Conservation (phyloP, 2,888 invertebrate genomes). For the Ichneumoninae sp. region DNA sequence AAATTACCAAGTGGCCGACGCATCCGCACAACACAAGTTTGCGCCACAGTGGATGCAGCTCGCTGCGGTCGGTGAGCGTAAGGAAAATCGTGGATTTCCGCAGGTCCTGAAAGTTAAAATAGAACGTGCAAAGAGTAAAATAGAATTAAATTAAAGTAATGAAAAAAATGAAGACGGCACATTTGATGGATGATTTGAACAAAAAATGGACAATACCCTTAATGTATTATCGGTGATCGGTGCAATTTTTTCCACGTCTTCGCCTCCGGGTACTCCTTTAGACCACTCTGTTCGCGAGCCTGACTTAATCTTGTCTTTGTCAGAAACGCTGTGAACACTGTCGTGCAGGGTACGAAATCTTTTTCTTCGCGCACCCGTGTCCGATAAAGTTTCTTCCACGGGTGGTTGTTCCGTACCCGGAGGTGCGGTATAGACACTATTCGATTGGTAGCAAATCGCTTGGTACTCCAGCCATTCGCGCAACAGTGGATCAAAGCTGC, state of each 20-base stretch:
- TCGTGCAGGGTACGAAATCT: conserved; percentile 82
- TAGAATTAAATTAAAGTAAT: not conserved
- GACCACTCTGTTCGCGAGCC: conserved; percentile 74
- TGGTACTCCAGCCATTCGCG: conserved; percentile 88
- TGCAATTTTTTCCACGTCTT: conserved; percentile 72
- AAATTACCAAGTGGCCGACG: conserved; percentile 86
- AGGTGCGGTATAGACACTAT: conserved; percentile 63
- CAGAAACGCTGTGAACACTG: conserved; percentile 82
- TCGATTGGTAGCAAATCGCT: conserved; percentile 75
- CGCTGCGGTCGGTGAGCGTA: conserved; percentile 76
- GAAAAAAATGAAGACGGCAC: not conserved
- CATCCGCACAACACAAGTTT: conserved; percentile 86
- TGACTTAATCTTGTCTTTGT: conserved; percentile 79
- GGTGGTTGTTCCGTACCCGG: conserved; percentile 69
- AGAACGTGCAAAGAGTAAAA: not conserved
- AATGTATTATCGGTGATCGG: conserved; percentile 68
- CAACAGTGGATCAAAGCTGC: conserved; percentile 88
- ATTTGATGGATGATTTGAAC: not conserved
- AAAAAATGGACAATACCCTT: conserved; percentile 70
- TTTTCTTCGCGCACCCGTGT: conserved; percentile 77
- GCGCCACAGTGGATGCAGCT: conserved; percentile 86
- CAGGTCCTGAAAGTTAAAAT: conserved; percentile 69
- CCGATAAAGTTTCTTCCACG: conserved; percentile 78
- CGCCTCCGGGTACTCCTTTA: conserved; percentile 71
- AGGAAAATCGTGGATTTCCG: conserved; percentile 76